Evolutionary conservation across 2,113 vertebrate species (phyloP).

Genomic region (Archocentrus centrarchus): DNA sequence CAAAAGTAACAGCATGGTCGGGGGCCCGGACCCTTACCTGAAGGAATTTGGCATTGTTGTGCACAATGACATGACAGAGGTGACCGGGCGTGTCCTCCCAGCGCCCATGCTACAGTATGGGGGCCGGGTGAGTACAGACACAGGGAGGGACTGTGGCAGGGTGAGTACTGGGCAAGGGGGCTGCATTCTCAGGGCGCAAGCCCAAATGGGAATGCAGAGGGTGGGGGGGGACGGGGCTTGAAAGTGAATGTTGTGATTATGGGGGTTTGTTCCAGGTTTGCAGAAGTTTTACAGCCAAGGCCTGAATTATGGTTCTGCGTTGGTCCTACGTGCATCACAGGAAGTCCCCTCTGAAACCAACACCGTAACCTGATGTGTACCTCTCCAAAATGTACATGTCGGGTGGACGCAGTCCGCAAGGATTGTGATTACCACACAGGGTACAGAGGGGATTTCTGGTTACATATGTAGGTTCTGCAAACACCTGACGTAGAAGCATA

Average conservation of each 20-base stretch:
- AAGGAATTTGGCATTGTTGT: constrained; percentile 99
- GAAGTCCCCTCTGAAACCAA: too few relatives aligned
- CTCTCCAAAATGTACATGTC: too few relatives aligned
- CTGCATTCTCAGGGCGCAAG: constrained; percentile 33
- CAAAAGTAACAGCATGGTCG: constrained; percentile 99
- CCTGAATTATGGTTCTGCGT: too few relatives aligned
- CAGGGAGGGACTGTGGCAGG: constrained; percentile 85
- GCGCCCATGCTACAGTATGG: constrained; percentile 99
- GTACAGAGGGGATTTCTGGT: too few relatives aligned
- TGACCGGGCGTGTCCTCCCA: constrained; percentile 96
- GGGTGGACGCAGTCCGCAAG: too few relatives aligned
- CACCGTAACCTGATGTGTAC: too few relatives aligned
- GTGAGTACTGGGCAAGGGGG: constrained; percentile 78
- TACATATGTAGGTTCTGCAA: too few relatives aligned
- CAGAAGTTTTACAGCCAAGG: neutral
- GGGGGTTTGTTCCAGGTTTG: constrained; percentile 37
- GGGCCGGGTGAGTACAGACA: constrained; percentile 93
- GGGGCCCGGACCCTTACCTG: constrained; percentile 95
- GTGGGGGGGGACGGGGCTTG: constrained; percentile 36
- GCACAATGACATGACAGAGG: constrained; percentile 98
- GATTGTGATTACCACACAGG: too few relatives aligned
- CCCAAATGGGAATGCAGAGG: constrained; percentile 5
- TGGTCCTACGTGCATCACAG: too few relatives aligned
- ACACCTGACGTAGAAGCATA: too few relatives aligned
- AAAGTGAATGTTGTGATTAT: constrained; percentile 18